Evolutionary conservation across 2,797 vertebrate species (phyloP).

Genomic region (Molossus alvarezi): DNA sequence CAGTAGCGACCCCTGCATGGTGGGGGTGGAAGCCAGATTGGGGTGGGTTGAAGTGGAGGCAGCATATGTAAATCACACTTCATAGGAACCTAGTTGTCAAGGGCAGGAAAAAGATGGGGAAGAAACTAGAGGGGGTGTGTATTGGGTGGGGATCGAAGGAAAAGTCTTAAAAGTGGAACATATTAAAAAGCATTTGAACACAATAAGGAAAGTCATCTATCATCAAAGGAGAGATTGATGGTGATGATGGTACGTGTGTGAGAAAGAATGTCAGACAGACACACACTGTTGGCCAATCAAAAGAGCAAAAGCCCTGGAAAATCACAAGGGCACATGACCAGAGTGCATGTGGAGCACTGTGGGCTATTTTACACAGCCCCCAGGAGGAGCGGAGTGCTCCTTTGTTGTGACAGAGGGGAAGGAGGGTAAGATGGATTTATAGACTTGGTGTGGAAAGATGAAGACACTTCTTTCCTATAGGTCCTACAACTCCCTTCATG

Average conservation of each 20-base stretch:
- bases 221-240: background rate
- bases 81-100: background rate
- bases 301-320: background rate
- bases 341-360: background rate
- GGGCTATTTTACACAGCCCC: background rate
- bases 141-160: background rate
- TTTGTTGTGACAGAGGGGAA: background rate
- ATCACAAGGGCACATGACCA: background rate
- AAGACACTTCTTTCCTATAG: background rate
- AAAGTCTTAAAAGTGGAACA: background rate
- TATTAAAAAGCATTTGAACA: background rate
- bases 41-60: background rate
- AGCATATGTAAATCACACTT: background rate
- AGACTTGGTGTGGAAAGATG: background rate
- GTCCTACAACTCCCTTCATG: background rate
- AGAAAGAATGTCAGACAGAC: background rate
- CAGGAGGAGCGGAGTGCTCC: background rate
- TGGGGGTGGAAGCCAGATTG: background rate
- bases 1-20: accelerated
- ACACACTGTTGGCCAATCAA: background rate
- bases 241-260: background rate
- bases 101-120: background rate
- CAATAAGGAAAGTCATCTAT: background rate
- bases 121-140: background rate
- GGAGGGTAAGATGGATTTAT: background rate